Base-by-base conservation (phyloP, 1,140 invertebrate species). In the Stegodyphus mimosarum region DNA sequence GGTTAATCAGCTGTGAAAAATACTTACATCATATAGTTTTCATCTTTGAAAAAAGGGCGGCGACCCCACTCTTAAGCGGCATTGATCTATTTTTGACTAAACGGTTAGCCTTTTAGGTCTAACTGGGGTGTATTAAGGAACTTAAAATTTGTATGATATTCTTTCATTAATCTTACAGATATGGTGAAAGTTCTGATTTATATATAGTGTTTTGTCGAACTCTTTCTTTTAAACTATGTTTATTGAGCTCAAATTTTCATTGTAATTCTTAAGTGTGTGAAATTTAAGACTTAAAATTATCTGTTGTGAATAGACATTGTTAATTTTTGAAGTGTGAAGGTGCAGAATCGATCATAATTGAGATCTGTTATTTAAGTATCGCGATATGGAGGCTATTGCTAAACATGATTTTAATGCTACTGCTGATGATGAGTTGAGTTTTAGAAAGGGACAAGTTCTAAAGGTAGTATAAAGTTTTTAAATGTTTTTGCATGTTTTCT, bases 351-450 rank as follows among this genome's bases (percentile, higher is more conserved):
- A 6, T 64, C 18, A 64, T 76, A 7, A 49, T 15, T 33, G 50
- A 15, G 11, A 33, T 70, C 9, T 63, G 9, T 77, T 53, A 63
- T 1, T 63, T 7, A 9, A 11, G 48, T 64, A 64, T 48, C 7
- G n/a, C n/a, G 90, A 78, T 89, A 99, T 99, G 98, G 98, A 99
- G 93, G 98, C 98, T 89, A 94, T 95, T 92, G 97, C 98, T 88
- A 99, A 98, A 93, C 98, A 99, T 92, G 98, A 99, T 93, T 99
- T 99, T 92, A 96, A 94, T 90, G 97, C 98, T 86, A 99, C 97
- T 87, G 98, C 97, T 88, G 96, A 97, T 90, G 98, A 99, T 93
- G 98, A 99, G 92, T 94, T 99, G 86, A 99, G 97, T 93, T 99
- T 99, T 93, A 94, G 94, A 89, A 96, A 97, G 92, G 95, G 94